Percentiles rank a stretch among this genome's conserved stretches.
Conservation (phyloP, 2,888 invertebrate species). For the Dasysyrphus tricinctus region DNA sequence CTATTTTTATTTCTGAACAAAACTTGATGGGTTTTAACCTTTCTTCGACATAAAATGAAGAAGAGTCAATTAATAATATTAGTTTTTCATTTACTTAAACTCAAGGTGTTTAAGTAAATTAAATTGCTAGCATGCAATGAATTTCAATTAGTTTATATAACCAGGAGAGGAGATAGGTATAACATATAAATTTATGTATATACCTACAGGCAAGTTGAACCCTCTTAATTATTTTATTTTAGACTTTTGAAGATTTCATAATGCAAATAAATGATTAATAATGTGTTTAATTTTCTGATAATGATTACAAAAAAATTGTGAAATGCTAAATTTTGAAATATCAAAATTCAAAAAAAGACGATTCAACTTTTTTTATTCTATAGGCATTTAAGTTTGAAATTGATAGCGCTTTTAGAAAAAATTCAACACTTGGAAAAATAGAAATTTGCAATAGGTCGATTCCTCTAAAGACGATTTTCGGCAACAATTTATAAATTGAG, state of each 20-base stretch:
- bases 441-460: too few relatives aligned
- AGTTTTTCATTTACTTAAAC: conserved; percentile 24
- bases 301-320: background rate
- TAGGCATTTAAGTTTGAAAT: too few relatives aligned
- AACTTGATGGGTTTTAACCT: conserved; percentile 20
- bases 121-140: conserved; percentile 16
- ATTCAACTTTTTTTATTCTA: too few relatives aligned
- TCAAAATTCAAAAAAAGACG: too few relatives aligned
- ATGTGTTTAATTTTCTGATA: background rate
- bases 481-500: too few relatives aligned
- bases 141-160: conserved; percentile 13
- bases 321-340: background rate
- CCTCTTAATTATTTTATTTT: background rate
- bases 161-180: background rate
- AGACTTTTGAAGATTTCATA: background rate
- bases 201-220: background rate
- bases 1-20: background rate
- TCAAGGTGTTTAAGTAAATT: conserved; percentile 35
- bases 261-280: background rate
- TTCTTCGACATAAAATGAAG: conserved; percentile 25
- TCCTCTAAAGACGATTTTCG: too few relatives aligned
- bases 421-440: too few relatives aligned
- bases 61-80: conserved; percentile 27
- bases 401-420: too few relatives aligned
- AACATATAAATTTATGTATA: background rate